phyloP scores from a whole-genome alignment of 2,113 vertebrate genomes.

The Heloderma charlesbogerti region DNA sequence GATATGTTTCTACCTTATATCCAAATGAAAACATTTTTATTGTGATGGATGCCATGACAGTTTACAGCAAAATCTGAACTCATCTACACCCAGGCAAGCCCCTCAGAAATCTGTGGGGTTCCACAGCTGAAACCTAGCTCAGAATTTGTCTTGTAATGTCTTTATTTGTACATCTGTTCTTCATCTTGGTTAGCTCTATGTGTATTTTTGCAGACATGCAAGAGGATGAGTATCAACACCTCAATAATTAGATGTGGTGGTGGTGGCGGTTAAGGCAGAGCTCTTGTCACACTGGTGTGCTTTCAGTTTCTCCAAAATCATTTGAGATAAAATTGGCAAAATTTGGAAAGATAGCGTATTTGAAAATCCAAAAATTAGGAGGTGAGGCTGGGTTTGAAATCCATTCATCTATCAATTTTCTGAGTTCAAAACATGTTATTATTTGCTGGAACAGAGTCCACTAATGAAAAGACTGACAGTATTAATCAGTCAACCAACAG shows the following conservation, averaged over 20 bases:
- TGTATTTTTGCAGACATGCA: slow-evolving; percentile 29
- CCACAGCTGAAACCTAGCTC: slow-evolving; percentile 7
- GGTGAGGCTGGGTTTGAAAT: background rate
- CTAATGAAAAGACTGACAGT: background rate
- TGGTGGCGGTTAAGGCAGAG: background rate
- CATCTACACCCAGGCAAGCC: background rate
- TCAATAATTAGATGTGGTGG: background rate
- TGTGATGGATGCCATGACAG: background rate
- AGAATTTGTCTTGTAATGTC: slow-evolving; percentile 10
- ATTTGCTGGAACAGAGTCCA: background rate
- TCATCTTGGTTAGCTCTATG: background rate
- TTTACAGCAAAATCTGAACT: slow-evolving; percentile 19
- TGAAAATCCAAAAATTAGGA: background rate
- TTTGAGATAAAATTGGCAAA: background rate
- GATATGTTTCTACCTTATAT: background rate
- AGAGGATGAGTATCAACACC: background rate
- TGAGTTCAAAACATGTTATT: background rate
- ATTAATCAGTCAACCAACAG: background rate
- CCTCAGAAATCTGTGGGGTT: background rate
- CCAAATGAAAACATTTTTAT: background rate
- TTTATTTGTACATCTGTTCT: slow-evolving; percentile 9
- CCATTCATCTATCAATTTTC: background rate
- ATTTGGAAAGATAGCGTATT: background rate
- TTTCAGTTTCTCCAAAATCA: background rate
- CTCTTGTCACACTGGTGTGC: background rate